Evolutionary conservation across 2,797 vertebrate species (phyloP), one percentile per base, ranked within the genome.

Genomic region (Coreius guichenoti): DNA sequence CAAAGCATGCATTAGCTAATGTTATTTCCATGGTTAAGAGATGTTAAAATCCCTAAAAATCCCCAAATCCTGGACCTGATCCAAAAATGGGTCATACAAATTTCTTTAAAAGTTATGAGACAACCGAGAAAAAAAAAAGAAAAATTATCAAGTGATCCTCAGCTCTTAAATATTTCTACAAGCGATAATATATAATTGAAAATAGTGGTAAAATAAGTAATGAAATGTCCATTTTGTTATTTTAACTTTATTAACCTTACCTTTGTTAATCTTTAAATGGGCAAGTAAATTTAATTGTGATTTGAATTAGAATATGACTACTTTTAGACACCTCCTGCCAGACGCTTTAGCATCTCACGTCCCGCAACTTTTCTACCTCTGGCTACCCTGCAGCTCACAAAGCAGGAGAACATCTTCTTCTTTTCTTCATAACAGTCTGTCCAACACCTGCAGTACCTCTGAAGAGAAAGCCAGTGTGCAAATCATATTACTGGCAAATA

Each of bases 401-500:
- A 19, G 23, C 51, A 26, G 19, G n/a, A 72, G 67, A 56, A 72
- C 36, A 81, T 33, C 6, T 21, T 54, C 63, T 56, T 56, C 51
- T 33, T 58, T 36, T 56, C 51, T 70, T 72, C 49, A 56, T 68
- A 39, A 70, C 49, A 56, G 29, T 33, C 47, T 70, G 49, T 39
- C 33, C 80, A 43, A 81, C 49, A 72, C 36, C 16, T 45, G 49
- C 33, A 39, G 49, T 17, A 31, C 26, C 17, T 45, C 19, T 21
- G 16, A 70, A 70, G 80, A 70, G 36, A 81, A 43, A 19, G 17
- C 3, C 16, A 58, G 65, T 51, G 23, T 3, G 26, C 49, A 58
- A 70, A 45, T 72, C 17, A 81, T n/a, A 45, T 58, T 58, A 81
- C 80, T 58, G 17, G 49, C 33, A 81, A 58, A 69, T 72, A 56